Conservation (phyloP, 53 echinoderm and acorn worm genomes). For the Paracentrotus lividus region DNA sequence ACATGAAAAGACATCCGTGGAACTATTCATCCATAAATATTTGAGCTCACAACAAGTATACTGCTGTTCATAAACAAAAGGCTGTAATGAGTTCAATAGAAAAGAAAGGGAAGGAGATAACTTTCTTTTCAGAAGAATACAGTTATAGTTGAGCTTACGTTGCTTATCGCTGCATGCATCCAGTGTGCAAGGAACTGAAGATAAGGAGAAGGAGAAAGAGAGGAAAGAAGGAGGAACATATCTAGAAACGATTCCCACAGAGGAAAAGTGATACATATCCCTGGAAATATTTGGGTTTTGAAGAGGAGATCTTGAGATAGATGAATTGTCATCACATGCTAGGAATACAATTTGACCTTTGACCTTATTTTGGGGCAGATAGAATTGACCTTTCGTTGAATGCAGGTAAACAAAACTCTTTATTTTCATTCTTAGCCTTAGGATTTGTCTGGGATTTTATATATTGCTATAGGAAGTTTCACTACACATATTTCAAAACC, state of each 20-base stretch:
- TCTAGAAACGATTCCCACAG: constrained; percentile 28
- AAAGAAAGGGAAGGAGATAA: too few relatives aligned
- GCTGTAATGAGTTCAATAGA: too few relatives aligned
- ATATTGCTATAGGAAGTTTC: background rate
- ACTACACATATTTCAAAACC: too few relatives aligned
- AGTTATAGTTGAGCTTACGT: too few relatives aligned
- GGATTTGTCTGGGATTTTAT: background rate
- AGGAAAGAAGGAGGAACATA: background rate
- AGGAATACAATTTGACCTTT: constrained; percentile 10
- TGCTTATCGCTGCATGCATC: too few relatives aligned
- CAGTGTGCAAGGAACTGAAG: too few relatives aligned
- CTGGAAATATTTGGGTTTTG: constrained; percentile 34
- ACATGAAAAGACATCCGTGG: constrained; percentile 21
- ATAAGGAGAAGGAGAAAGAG: background rate
- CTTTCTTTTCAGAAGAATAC: too few relatives aligned
- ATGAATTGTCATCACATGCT: constrained; percentile 7
- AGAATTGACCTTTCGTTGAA: background rate
- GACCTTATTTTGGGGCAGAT: constrained; percentile 29
- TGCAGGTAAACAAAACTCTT: background rate
- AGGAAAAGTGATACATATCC: constrained; percentile 45
- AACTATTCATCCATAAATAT: constrained; percentile 31
- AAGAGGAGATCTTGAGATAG: background rate
- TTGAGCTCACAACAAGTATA: background rate
- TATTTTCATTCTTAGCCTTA: background rate
- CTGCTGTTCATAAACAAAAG: too few relatives aligned